Conservation (phyloP, 2,888 invertebrate genomes). For the Tinea pellionella region DNA sequence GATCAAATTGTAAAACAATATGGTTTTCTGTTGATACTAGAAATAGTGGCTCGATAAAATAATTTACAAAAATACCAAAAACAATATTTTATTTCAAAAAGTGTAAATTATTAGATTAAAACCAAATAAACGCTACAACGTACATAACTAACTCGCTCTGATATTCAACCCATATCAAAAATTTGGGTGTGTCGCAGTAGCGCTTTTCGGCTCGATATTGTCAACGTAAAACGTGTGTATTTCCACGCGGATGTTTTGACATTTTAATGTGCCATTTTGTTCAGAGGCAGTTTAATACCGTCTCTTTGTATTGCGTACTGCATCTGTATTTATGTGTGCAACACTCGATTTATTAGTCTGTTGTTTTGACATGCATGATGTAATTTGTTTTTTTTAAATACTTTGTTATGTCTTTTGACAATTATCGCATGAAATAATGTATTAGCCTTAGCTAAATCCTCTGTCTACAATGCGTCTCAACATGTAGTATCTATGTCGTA, state of each 20-base stretch:
- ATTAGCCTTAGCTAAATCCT: too few relatives aligned
- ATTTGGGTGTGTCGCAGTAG: neutral
- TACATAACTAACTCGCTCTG: neutral
- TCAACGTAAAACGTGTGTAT: neutral
- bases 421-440: too few relatives aligned
- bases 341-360: conserved; percentile 34
- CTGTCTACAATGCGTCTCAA: too few relatives aligned
- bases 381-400: conserved; percentile 1
- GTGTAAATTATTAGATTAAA: too few relatives aligned
- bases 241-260: conserved; percentile 9
- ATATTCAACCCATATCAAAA: neutral
- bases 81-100: too few relatives aligned
- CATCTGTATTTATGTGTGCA: conserved; percentile 35
- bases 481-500: too few relatives aligned
- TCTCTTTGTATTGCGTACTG: conserved; percentile 38
- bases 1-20: too few relatives aligned
- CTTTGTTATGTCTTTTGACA: neutral
- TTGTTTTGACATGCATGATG: conserved; percentile 15
- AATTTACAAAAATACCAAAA: too few relatives aligned
- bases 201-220: neutral
- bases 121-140: neutral
- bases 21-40: too few relatives aligned
- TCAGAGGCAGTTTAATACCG: conserved; percentile 32
- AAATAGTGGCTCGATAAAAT: too few relatives aligned
- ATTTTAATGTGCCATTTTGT: conserved; percentile 42